Evolutionary conservation across 2,797 vertebrate genomes (phyloP).

Genomic region (Liasis olivaceus): DNA sequence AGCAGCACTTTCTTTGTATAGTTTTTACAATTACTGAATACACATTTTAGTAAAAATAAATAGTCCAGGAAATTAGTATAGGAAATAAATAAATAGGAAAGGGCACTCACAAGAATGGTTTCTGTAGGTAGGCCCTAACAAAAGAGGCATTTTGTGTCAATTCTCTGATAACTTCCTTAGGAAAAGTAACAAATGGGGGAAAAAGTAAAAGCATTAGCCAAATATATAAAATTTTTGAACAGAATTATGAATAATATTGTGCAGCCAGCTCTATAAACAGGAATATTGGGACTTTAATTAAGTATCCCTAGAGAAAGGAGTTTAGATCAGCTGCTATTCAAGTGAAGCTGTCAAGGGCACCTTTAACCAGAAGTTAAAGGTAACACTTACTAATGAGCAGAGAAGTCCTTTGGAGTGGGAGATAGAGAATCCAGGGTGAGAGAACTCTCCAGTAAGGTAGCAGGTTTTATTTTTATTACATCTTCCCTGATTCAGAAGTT

Average conservation of each 20-base stretch:
- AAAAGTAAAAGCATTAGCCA: background rate
- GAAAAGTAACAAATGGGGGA: background rate
- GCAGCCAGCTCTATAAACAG: background rate
- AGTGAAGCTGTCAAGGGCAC: background rate
- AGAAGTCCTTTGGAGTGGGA: background rate
- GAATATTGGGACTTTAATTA: background rate
- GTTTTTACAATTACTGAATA: conserved; percentile 2
- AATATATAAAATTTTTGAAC: background rate
- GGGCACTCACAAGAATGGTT: background rate
- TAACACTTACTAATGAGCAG: background rate
- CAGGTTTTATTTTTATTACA: background rate
- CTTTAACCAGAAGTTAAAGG: background rate
- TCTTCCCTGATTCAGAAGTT: background rate
- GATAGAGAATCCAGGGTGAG: background rate
- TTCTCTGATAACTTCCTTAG: background rate
- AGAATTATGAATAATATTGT: background rate
- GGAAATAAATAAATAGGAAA: no score
- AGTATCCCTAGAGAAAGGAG: background rate
- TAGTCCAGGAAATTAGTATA: background rate
- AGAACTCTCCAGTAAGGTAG: background rate
- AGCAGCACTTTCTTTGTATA: background rate
- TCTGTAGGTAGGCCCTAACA: background rate
- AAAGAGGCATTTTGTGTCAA: background rate
- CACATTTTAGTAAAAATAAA: conserved; percentile 5
- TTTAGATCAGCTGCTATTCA: background rate